phyloP scores from a whole-genome alignment of 1,140 invertebrate species.

The Temnothorax nylanderi region DNA sequence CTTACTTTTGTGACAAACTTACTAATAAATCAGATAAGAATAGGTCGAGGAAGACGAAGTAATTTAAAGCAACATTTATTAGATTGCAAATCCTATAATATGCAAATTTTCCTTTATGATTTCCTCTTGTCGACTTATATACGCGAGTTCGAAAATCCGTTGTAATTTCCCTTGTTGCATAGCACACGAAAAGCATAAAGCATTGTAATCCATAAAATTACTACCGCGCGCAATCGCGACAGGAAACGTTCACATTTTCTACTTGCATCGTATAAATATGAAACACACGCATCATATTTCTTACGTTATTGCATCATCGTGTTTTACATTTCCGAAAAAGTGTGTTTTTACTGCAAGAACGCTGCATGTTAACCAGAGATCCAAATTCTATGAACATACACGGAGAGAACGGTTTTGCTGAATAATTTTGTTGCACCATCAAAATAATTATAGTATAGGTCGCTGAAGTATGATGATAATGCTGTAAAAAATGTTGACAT shows the following conservation, averaged over 20 bases:
- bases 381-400: not conserved
- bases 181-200: not conserved
- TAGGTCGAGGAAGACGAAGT: not conserved
- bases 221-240: not conserved
- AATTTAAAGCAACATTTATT: slow-evolving; percentile 23
- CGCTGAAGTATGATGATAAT: no score
- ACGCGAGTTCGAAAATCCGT: slow-evolving; percentile 10
- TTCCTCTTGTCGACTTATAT: not conserved
- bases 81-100: not conserved
- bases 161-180: not conserved
- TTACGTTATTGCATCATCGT: not conserved
- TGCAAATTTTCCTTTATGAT: not conserved
- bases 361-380: not conserved
- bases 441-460: no score
- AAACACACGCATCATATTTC: not conserved
- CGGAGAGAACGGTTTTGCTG: no score
- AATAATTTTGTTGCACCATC: no score
- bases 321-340: slow-evolving; percentile 14
- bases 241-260: slow-evolving; percentile 1
- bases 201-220: slow-evolving; percentile 39
- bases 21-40: not conserved
- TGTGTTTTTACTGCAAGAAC: not conserved
- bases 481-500: no score
- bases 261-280: not conserved
- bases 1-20: not conserved